These are phyloP conservation scores for Numenius arquata DNA, from an alignment of 2,113 vertebrate genomes.

Conservation along the genomic window DNA sequence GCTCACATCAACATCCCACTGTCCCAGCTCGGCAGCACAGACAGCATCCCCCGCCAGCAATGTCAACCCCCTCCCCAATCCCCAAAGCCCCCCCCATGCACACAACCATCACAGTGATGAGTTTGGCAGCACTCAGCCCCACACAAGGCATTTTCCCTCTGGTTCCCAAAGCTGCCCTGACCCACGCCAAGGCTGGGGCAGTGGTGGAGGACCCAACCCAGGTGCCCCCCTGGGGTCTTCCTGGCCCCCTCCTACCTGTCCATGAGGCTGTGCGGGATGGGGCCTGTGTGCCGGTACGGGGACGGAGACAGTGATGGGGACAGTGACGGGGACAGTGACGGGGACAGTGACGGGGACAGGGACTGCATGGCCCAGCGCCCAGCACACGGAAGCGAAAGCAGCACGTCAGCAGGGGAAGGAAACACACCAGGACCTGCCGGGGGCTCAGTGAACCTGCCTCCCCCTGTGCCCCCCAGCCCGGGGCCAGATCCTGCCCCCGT, in stretches of 20 bases:
- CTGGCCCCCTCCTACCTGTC: background rate
- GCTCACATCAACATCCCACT: background rate
- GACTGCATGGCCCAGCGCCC: background rate
- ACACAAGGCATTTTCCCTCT: accelerated
- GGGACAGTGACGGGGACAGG: background rate
- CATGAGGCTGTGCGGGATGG: background rate
- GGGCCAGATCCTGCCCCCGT: background rate
- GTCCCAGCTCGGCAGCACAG: background rate
- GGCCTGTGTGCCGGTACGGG: background rate
- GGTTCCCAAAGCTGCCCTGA: background rate
- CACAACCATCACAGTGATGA: accelerated
- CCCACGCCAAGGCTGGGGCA: background rate
- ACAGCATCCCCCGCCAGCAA: background rate
- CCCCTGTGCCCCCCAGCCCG: accelerated
- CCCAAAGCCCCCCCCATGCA: background rate
- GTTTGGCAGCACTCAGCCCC: background rate
- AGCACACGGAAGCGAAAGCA: accelerated
- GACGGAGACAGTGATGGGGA: background rate
- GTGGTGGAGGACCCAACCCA: background rate
- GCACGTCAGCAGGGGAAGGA: background rate
- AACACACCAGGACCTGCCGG: background rate
- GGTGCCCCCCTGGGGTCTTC: too few species aligned
- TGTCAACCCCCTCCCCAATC: background rate
- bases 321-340: background rate
- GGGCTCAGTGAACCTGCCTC: background rate